Evolutionary conservation across 2,888 invertebrate genomes (phyloP).

Genomic region (Hybos culiciformis): DNA sequence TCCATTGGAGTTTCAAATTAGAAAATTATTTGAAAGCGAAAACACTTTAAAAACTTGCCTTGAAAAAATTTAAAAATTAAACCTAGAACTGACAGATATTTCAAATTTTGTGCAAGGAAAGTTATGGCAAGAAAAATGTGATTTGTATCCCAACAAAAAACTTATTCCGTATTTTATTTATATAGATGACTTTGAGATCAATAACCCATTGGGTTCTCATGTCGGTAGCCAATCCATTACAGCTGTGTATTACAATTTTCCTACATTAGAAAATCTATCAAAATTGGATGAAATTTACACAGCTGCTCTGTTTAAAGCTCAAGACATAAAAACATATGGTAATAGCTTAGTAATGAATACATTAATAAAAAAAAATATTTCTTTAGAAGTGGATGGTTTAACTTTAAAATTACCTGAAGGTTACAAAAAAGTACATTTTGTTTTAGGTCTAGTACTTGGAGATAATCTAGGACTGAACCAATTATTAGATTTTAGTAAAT

Average conservation of each 20-base stretch:
- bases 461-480: constrained; percentile 6
- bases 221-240: neutral
- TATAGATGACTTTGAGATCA: neutral
- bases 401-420: neutral
- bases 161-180: neutral
- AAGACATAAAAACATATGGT: neutral
- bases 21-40: neutral
- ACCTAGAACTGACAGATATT: neutral
- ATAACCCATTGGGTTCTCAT: neutral
- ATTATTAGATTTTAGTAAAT: constrained; percentile 6
- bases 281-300: neutral
- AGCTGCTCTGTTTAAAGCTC: neutral
- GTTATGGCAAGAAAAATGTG: constrained; percentile 4
- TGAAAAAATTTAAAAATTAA: neutral
- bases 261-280: neutral
- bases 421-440: neutral
- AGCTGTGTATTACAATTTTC: neutral
- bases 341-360: neutral
- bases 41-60: neutral
- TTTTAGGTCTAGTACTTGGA: constrained; percentile 5
- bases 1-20: neutral
- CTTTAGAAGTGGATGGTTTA: constrained; percentile 6
- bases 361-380: constrained; percentile 1
- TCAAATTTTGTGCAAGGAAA: constrained; percentile 6
- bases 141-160: neutral